Base-by-base conservation (phyloP, 1,140 invertebrate species). In the Drosophila auraria region DNA sequence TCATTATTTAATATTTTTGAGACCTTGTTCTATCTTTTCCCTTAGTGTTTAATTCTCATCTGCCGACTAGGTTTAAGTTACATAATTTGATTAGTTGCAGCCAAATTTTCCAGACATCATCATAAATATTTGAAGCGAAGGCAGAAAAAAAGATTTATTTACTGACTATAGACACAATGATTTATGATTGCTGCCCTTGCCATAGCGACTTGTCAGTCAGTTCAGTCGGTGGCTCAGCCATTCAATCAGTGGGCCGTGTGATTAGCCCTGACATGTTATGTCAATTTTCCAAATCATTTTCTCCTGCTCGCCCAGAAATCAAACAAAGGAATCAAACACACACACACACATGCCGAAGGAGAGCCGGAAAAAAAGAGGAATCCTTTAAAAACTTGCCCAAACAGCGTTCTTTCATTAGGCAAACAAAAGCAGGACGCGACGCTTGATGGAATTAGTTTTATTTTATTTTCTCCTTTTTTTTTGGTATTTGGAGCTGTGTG, bases 401-500 rank as follows among this genome's bases (percentile, higher is more conserved):
- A 89, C 84, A 89, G 78, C 78, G 78, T 89, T 90, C 86, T 89
- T 89, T 89, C 84, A 89, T 89, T 89, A 89, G 86, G 73, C 81
- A 84, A 89, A 89, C 84, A 89, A 89, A 84, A 79, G 82, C 77
- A 64, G 61, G 42, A 76, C 58, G 63, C 57, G 82, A 62, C 59
- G 77, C 70, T 83, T 80, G 86, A 89, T 89, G 84, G 86, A 89
- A 90, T 89, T 90, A 89, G 86, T 89, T 89, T 90, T 89, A 90
- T 90, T 89, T 89, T 72, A 66, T 70, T 68, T 59, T 36, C 59
- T 47, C 57, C 27, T 23, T 8, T 25, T 27, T 27, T 25, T 30
- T 49, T 38, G 17, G 53, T 59, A 45, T 49, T 70, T 50, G 54
- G 33, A 38, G 54, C 53, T 51, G 54, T 68, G 60, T 58, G 33